phyloP scores from a whole-genome alignment of 2,113 vertebrate species.

The Origma solitaria region DNA sequence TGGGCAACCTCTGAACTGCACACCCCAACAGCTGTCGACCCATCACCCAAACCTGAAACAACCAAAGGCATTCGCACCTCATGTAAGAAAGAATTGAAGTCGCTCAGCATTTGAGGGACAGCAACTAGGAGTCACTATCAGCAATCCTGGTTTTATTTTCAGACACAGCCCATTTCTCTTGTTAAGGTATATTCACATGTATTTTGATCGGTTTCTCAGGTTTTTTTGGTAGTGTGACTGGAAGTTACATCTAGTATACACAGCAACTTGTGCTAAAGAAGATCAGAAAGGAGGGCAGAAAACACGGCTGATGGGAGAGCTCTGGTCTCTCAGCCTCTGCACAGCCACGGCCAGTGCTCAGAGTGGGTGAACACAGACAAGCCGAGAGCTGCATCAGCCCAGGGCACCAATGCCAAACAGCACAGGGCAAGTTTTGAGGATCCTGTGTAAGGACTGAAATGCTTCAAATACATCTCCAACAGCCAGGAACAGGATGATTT shows the following conservation, averaged over 20 bases:
- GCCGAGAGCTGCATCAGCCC: background rate
- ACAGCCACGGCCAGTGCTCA: accelerated
- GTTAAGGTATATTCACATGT: background rate
- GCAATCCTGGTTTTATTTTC: background rate
- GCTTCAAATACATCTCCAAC: background rate
- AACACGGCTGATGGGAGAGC: background rate
- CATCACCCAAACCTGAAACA: background rate
- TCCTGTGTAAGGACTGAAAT: background rate
- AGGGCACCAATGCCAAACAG: background rate
- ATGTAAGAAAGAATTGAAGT: background rate
- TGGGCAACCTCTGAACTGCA: background rate
- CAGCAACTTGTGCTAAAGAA: background rate
- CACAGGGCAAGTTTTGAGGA: background rate
- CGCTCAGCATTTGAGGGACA: background rate
- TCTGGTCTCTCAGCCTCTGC: background rate
- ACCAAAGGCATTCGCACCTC: background rate
- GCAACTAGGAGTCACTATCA: background rate
- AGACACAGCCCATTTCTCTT: background rate
- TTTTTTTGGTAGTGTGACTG: background rate
- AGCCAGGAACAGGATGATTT: background rate
- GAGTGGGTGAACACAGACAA: background rate
- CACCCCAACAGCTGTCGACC: background rate
- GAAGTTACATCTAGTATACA: background rate
- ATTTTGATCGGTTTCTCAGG: background rate
- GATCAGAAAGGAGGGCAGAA: background rate